These are phyloP conservation scores for Strix aluco DNA, from an alignment of 2,113 vertebrate genomes.

Conservation along the genomic window DNA sequence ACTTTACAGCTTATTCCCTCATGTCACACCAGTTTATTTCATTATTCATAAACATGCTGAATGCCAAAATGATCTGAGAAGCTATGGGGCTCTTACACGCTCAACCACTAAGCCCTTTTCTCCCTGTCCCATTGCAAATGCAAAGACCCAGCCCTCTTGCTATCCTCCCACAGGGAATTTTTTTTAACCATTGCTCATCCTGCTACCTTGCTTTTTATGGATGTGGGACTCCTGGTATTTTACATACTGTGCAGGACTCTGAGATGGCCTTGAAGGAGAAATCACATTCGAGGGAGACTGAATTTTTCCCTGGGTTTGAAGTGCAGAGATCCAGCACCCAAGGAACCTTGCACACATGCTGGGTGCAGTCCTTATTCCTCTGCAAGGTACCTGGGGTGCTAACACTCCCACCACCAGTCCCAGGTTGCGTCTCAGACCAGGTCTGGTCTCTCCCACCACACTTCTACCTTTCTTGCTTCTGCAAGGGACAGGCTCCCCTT, in stretches of 20 bases:
- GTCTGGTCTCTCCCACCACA: background rate
- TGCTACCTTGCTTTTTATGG: background rate
- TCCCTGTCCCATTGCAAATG: background rate
- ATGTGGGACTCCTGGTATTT: background rate
- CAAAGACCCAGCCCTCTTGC: background rate
- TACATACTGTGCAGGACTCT: background rate
- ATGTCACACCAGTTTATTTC: slow-evolving; percentile 75
- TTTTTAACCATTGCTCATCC: background rate
- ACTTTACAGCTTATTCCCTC: slow-evolving; percentile 80
- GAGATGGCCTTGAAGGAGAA: background rate
- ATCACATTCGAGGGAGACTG: background rate
- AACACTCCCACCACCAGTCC: background rate
- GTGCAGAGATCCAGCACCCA: background rate
- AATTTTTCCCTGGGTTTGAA: background rate
- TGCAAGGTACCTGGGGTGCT: background rate
- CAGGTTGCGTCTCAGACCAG: rapidly evolving
- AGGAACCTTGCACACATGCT: background rate
- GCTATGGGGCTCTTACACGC: slow-evolving; percentile 49
- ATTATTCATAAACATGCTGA: slow-evolving; percentile 77
- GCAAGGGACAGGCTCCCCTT: background rate
- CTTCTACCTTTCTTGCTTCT: background rate
- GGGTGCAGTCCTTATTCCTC: background rate
- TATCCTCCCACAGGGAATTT: background rate
- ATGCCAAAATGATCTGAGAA: slow-evolving; percentile 69
- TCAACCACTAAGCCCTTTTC: slow-evolving; percentile 64